A percentile compares a stretch with the other conserved stretches of the same genome.
phyloP scores from a whole-genome alignment of 2,113 vertebrate genomes.

The Istiophorus platypterus region DNA sequence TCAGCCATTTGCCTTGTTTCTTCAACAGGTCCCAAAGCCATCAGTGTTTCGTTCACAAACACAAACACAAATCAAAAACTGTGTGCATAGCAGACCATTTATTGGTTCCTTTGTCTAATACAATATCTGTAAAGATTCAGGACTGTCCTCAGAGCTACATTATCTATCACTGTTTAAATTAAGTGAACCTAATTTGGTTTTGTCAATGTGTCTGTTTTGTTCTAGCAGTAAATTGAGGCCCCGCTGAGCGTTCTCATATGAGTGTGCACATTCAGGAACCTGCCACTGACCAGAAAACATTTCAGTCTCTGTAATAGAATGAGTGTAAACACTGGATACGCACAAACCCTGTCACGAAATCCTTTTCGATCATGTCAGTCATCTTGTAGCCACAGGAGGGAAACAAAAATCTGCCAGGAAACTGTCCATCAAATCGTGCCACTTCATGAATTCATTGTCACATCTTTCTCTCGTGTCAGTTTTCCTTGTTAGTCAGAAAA shows the following conservation, averaged over 20 bases:
- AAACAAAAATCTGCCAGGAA: not conserved
- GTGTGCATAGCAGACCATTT: not conserved
- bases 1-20: not conserved
- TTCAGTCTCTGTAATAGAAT: conserved; percentile 2
- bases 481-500: not conserved
- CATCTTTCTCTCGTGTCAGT: no score
- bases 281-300: conserved; percentile 4
- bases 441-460: not conserved
- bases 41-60: not conserved
- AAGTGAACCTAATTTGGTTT: not conserved
- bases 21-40: no score
- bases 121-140: not conserved
- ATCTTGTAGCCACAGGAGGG: not conserved
- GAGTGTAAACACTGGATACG: not conserved
- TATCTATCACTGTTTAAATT: not conserved
- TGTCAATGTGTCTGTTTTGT: not conserved
- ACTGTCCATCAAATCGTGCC: not conserved
- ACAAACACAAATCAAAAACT: not conserved
- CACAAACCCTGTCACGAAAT: not conserved
- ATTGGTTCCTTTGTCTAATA: not conserved
- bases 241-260: not conserved
- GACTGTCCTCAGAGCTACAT: not conserved
- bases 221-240: not conserved
- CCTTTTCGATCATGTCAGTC: conserved; percentile 1
- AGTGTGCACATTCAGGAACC: not conserved